A percentile compares a stretch with the other conserved stretches of the same genome.
Conservation (phyloP, 2,797 vertebrate species). For the Myoxocephalus aenaeus region DNA sequence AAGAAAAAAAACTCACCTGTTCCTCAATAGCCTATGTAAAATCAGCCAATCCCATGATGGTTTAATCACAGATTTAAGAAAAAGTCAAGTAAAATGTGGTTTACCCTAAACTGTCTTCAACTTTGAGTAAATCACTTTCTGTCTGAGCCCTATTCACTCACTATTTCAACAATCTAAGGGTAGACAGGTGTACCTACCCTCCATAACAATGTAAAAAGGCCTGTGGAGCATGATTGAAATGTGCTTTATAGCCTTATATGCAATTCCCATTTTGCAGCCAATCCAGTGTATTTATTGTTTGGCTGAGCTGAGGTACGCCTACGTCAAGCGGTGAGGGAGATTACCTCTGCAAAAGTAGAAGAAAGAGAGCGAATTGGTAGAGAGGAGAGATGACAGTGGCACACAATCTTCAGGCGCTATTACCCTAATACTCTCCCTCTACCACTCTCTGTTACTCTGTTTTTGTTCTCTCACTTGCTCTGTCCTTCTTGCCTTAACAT, state of each 20-base stretch:
- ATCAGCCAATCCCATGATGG: background rate
- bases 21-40: no score
- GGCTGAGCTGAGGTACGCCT: conserved; percentile 71
- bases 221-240: conserved; percentile 81
- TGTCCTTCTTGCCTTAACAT: conserved; percentile 20
- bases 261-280: conserved; percentile 81
- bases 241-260: conserved; percentile 84
- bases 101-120: conserved; percentile 10
- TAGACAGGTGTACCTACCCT: conserved; percentile 73
- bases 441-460: conserved; percentile 25
- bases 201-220: conserved; percentile 58
- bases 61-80: background rate
- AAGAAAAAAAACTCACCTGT: background rate
- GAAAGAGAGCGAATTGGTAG: conserved; percentile 50
- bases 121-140: conserved; percentile 26
- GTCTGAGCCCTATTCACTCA: conserved; percentile 41
- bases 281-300: conserved; percentile 84
- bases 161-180: conserved; percentile 74
- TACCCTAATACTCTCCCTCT: conserved; percentile 54
- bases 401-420: conserved; percentile 71
- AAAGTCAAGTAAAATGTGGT: conserved; percentile 12
- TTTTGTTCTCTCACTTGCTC: conserved; percentile 44
- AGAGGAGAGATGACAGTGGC: conserved; percentile 49
- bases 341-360: conserved; percentile 75
- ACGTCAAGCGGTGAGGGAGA: conserved; percentile 70